A percentile compares a stretch with the other conserved stretches of the same genome.
These are phyloP conservation scores for Dromiciops gliroides DNA, from an alignment of 2,113 vertebrate species.

Conservation along the genomic window DNA sequence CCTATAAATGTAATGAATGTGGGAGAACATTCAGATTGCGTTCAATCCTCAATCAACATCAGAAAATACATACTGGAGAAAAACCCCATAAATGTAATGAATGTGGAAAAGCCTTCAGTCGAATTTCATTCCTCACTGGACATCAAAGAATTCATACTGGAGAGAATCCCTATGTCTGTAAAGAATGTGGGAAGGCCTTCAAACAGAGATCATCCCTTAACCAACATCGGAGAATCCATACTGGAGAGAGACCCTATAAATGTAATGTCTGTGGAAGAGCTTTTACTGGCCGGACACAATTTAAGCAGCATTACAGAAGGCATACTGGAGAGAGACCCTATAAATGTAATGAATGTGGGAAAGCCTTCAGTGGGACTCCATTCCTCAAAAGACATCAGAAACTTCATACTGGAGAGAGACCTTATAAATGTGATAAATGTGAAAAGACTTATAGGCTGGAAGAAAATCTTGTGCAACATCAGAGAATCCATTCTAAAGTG, in stretches of 20 bases:
- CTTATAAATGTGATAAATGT: neutral
- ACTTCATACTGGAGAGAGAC: neutral
- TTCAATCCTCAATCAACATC: constrained; percentile 40
- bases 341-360: neutral
- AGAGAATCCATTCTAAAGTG: constrained; percentile 11
- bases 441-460: constrained; percentile 13
- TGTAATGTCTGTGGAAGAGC: constrained; percentile 63
- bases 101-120: constrained; percentile 67
- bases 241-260: constrained; percentile 40
- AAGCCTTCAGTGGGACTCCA: constrained; percentile 39
- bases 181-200: constrained; percentile 55
- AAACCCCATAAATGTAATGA: constrained; percentile 51
- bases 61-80: constrained; percentile 42
- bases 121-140: constrained; percentile 56
- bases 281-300: constrained; percentile 38
- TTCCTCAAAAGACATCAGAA: constrained; percentile 11
- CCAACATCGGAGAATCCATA: constrained; percentile 51
- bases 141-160: constrained; percentile 58
- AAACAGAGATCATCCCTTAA: constrained; percentile 63
- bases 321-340: neutral
- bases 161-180: constrained; percentile 62
- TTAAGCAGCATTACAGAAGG: constrained; percentile 23
- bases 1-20: neutral
- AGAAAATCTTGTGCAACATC: constrained; percentile 46
- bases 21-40: constrained; percentile 43